Conservation (phyloP, 2,797 vertebrate species). For the Chrosomus eos region DNA sequence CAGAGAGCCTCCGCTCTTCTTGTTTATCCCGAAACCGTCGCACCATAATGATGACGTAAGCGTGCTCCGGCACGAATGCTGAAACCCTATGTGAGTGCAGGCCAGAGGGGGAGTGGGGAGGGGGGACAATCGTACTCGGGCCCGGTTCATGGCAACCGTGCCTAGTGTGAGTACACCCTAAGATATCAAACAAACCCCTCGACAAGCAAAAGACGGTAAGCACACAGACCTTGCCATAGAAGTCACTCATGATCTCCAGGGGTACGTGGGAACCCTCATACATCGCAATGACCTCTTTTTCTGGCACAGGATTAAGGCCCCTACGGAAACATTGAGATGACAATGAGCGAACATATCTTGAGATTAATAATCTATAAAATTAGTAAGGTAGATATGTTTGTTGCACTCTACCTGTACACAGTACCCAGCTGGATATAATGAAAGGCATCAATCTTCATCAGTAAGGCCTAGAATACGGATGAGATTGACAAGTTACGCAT, state of each 20-base stretch:
- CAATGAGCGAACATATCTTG: too few relatives aligned
- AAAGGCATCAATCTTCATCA: slow-evolving; percentile 99
- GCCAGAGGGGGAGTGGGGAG: too few relatives aligned
- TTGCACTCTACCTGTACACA: slow-evolving; percentile 88
- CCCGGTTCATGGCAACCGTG: too few relatives aligned
- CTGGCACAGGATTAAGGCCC: slow-evolving; percentile 91
- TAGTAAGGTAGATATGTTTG: not conserved
- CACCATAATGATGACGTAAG: too few relatives aligned
- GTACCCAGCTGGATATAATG: slow-evolving; percentile 98
- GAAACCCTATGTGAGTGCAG: too few relatives aligned
- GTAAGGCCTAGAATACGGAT: slow-evolving; percentile 80
- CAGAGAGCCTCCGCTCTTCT: too few relatives aligned
- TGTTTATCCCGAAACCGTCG: too few relatives aligned
- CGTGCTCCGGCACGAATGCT: too few relatives aligned
- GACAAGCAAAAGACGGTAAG: not conserved
- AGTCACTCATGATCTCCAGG: slow-evolving; percentile 98
- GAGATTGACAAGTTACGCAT: not conserved
- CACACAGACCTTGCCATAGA: slow-evolving; percentile 94
- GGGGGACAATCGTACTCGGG: too few relatives aligned
- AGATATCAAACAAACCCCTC: not conserved
- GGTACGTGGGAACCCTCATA: slow-evolving; percentile 96
- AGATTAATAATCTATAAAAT: not conserved
- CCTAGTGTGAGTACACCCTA: too few relatives aligned
- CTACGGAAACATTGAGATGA: slow-evolving; percentile 71
- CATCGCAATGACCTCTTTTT: slow-evolving; percentile 96